These are phyloP conservation scores for Pilophorus perplexus DNA, from an alignment of 2,888 invertebrate genomes.

Conservation along the genomic window DNA sequence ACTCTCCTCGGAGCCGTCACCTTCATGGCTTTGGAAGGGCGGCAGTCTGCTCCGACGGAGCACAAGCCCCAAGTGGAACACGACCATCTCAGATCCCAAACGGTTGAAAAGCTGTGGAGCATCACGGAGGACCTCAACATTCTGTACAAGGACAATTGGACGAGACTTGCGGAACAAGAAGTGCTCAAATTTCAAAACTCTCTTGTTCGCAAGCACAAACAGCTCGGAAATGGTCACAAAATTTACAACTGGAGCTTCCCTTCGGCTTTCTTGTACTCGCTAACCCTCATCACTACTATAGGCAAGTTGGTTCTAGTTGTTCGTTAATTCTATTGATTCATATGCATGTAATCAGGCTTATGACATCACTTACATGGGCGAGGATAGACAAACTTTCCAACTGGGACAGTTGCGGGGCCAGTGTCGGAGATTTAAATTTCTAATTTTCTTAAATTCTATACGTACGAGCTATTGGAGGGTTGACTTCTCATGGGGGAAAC, in stretches of 20 bases:
- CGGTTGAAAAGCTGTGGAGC: conserved; percentile 79
- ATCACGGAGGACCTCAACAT: conserved; percentile 86
- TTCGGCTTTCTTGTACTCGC: conserved; percentile 86
- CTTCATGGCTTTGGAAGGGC: conserved; percentile 80
- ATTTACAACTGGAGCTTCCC: conserved; percentile 84
- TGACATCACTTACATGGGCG: too few species aligned
- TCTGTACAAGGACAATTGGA: conserved; percentile 89
- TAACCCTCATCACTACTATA: conserved; percentile 91
- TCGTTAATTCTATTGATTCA: too few species aligned
- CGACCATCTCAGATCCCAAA: conserved; percentile 53
- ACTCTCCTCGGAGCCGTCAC: conserved; percentile 88
- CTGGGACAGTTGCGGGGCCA: too few species aligned
- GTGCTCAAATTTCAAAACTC: conserved; percentile 78
- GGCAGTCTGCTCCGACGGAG: conserved; percentile 48
- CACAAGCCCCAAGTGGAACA: conserved; percentile 42
- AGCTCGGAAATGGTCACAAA: conserved; percentile 56
- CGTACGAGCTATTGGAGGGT: too few species aligned
- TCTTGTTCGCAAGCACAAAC: conserved; percentile 52
- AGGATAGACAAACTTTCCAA: too few species aligned
- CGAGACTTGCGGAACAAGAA: conserved; percentile 78
- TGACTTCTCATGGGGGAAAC: too few species aligned
- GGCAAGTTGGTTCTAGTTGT: too few species aligned
- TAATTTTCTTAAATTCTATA: too few species aligned
- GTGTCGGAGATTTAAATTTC: too few species aligned
- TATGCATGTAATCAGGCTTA: too few species aligned